Evolutionary conservation across 2,888 invertebrate species (phyloP), one percentile per base, ranked within the genome.

Genomic region (Stegophylla sp.): DNA sequence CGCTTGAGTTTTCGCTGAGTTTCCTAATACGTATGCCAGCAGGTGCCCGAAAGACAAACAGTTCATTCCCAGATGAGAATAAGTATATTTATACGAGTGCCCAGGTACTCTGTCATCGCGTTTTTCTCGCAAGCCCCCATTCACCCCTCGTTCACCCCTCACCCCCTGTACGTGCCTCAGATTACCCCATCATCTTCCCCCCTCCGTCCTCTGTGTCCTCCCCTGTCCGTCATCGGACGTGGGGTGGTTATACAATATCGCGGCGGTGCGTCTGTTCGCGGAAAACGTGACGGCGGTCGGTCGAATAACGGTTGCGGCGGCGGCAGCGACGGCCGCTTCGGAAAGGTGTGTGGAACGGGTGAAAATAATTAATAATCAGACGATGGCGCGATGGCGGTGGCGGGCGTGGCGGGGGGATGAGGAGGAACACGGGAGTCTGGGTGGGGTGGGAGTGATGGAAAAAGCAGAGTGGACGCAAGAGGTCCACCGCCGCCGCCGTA

Each of bases 301-400:
- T 0, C 43, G 66, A 3, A 51, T 17, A 13, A 12, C 10, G 26
- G 23, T 28, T 63, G 63, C 7, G 45, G 4, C 7, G 34, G 34
- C 34, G 34, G 34, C 7, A 7, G 34, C 34, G 34, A 7, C 34
- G 34, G 34, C 34, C 34, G 34, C 34, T 34, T 34, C 34, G 7
- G 41, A 63, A 64, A 75, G 48, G 75, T 75, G 63, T 75, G 63
- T 51, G 61, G 61, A 73, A 73, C 61, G 61, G n/a, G 51, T 41
- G 64, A 63, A 64, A 75, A 64, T 64, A 75, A 75, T 75, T 75
- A 75, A 75, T 75, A 64, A 64, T 64, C 10, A 26, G 34, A 28
- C 75, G 64, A 23, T 74, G 13, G 63, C 41, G 3, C 23, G 28
- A 7, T 2, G 23, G 3, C 15, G 23, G 41, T 23, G 3, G 4